Base-by-base conservation (phyloP, 2,113 vertebrate genomes). In the Nothobranchius furzeri region DNA sequence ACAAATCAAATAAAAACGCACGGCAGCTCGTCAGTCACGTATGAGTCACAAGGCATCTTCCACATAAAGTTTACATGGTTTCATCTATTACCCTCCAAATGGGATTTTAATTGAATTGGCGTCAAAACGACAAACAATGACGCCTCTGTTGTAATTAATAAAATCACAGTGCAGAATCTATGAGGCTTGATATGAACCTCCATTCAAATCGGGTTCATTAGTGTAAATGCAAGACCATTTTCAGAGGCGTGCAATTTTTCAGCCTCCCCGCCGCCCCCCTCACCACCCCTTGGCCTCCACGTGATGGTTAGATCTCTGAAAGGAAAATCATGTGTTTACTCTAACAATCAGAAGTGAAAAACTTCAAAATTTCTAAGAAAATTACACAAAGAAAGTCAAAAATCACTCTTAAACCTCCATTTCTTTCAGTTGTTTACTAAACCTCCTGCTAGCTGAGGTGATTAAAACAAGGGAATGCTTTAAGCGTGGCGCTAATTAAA, bases 161-260 rank as follows among this genome's bases (percentile, higher is more conserved):
- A 96, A 98, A 97, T 96, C 94, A 95, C 93, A 93, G 93, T 89
- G 93, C 94, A 93, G 95, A 98, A 96, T 98, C 96, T 96, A 98
- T 97, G 96, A 98, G 97, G 95, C 96, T 98, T 98, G 97, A 98
- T 98, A 96, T 97, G 95, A 96, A 96, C 93, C 95, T 96, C 94
- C 95, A 96, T 96, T 97, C 94, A 95, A 93, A 96, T 95, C 94
- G 93, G 94, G 94, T 96, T 94, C 95, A 96, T 96, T 94, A 97
- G 98, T 96, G 96, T 96, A 96, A 96, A 95, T 94, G 95, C 92
- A 50, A 94, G 95, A 94, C 95, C 94, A 95, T 96, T 95, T 93
- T 81, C 36, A 74, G 75, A 79, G 93, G 90, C 92, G 92, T 94
- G 92, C 95, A 93, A 97, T 97, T 95, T 94, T 95, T 96, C 95